Evolutionary conservation across 2,888 invertebrate species (phyloP).

Genomic region (Synanthedon tipuliformis): DNA sequence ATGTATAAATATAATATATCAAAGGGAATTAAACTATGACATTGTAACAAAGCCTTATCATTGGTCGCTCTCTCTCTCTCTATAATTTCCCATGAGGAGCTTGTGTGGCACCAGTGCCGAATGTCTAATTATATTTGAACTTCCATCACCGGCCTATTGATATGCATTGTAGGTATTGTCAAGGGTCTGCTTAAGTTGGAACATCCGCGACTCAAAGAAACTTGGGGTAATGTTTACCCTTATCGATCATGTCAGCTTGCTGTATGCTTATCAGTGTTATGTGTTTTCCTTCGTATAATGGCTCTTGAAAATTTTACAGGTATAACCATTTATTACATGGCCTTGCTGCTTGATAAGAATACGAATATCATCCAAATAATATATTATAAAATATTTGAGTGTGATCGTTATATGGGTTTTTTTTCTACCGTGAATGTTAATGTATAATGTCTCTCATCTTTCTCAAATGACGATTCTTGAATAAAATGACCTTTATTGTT

Average conservation of each 20-base stretch:
- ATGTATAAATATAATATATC: not conserved
- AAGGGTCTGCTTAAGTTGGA: constrained; percentile 6
- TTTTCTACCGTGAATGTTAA: too few relatives aligned
- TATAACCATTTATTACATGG: too few relatives aligned
- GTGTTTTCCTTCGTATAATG: not conserved
- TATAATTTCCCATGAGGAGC: constrained; percentile 10
- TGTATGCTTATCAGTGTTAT: constrained; percentile 7
- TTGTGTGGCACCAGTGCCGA: not conserved
- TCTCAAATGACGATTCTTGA: too few relatives aligned
- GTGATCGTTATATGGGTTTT: too few relatives aligned
- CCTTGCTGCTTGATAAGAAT: too few relatives aligned
- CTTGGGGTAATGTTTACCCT: constrained; percentile 14
- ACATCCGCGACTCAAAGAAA: constrained; percentile 9
- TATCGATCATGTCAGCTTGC: constrained; percentile 18
- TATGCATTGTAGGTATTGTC: not conserved
- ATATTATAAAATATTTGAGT: too few relatives aligned
- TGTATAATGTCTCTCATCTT: too few relatives aligned
- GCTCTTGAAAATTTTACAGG: too few relatives aligned
- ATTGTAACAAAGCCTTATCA: constrained; percentile 9
- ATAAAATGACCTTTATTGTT: too few relatives aligned
- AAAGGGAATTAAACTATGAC: constrained; percentile 2
- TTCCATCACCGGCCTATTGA: not conserved
- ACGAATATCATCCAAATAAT: too few relatives aligned
- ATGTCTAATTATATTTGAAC: not conserved
- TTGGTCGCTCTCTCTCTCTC: constrained; percentile 6